Base-by-base conservation (phyloP, 2,113 vertebrate species). In the Syrmaticus mikado region DNA sequence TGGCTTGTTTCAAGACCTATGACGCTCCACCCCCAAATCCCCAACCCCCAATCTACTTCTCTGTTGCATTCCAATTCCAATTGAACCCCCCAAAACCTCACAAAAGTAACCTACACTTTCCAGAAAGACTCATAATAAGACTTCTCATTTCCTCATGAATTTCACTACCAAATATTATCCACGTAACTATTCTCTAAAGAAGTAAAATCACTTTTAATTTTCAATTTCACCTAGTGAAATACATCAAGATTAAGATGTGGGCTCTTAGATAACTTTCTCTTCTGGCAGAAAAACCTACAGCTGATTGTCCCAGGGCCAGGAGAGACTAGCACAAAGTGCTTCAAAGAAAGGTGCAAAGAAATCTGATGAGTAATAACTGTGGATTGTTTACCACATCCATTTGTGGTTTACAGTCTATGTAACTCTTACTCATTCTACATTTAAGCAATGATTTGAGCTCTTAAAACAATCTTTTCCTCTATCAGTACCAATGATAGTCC, bases 161-260 rank as follows among this genome's bases (percentile, higher is more conserved):
- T 82, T 82, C 80, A 52, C 18, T 43, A 78, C 40, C 40, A 83
- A 46, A 32, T 45, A 68, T 65, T 89, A 80, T 43, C 48, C 30
- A 52, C 1, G 28, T 38, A 50, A 61, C 13, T 28, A 34, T 3
- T 4, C 64, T 24, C 45, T 66, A 20, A 32, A 90, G 40, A 90
- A 90, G 58, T 34, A 28, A 55, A 43, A 65, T 1, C 3, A 83
- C 17, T 74, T 81, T 10, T 40, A 58, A 55, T 57, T 80, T 53
- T 71, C 30, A 55, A 52, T 40, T 52, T 66, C 21, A 36, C 40
- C 30, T 24, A 1, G 8, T 1, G 61, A 60, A 71, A 1, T 28
- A 34, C 1, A 0, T 1, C 13, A 41, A 68, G 40, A 86, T 53
- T 58, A 34, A 86, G 60, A n/a, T 0, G 0, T 1, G 7, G 24